A percentile compares a stretch with the other conserved stretches of the same genome.
phyloP scores from a whole-genome alignment of 1,140 invertebrate species.

The Akabosia matsudoensis region DNA sequence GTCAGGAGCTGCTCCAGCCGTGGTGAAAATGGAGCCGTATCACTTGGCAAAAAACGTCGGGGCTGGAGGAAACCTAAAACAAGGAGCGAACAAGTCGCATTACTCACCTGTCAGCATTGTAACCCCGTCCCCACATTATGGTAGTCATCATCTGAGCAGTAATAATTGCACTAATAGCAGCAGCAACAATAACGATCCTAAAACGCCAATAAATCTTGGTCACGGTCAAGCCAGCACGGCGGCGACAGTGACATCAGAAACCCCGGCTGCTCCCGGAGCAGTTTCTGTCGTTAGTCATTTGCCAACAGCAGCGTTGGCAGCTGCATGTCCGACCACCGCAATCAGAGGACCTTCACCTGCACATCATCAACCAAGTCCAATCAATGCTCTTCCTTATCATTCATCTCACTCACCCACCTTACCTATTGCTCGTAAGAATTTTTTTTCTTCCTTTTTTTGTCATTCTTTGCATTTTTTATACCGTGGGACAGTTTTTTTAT shows the following conservation, averaged over 20 bases:
- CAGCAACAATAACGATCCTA: not conserved
- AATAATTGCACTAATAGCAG: not conserved
- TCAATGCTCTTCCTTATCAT: conserved; percentile 14
- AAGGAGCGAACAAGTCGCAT: not conserved
- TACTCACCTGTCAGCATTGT: not conserved
- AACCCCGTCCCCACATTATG: not conserved
- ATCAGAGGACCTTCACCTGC: conserved; percentile 7
- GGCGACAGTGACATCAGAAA: not conserved
- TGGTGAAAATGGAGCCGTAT: not conserved
- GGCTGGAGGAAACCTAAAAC: not conserved
- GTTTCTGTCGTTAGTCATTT: not conserved
- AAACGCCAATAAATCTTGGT: conserved; percentile 17
- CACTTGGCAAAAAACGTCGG: not conserved
- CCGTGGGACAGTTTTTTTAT: conserved; percentile 11
- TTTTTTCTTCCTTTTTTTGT: not conserved
- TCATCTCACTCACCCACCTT: conserved; percentile 3
- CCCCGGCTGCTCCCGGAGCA: not conserved
- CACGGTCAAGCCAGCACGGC: not conserved
- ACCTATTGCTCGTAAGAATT: not conserved
- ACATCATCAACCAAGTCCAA: conserved; percentile 4
- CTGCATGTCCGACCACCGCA: not conserved
- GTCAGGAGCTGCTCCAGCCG: not conserved
- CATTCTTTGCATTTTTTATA: not conserved
- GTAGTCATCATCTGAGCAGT: not conserved
- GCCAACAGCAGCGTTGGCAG: not conserved